Evolutionary conservation across 1,140 invertebrate genomes (phyloP), one percentile per base, ranked within the genome.

Genomic region (Thrips palmi): DNA sequence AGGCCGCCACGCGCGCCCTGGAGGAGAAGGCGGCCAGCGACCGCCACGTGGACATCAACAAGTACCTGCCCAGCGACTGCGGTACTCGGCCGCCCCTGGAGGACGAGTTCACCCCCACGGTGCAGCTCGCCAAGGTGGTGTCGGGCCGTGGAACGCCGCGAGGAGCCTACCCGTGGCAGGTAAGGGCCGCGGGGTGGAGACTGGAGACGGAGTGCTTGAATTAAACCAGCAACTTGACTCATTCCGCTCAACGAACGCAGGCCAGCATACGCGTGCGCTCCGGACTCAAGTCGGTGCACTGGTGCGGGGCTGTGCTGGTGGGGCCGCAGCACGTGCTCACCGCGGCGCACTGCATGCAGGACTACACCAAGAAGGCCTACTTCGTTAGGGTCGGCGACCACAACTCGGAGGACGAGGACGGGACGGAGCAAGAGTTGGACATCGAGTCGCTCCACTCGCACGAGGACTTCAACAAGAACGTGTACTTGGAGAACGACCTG

Each of bases 131-230:
- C 12, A 60, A 51, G 47, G 67, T 75, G 7, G 60, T 74, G 0
- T 49, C 58, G 32, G 70, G 71, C 8, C 62, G 58, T 12, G 44
- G 64, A 10, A 70, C 71, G 0, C 55, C 57, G 2, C 61, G 60
- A 25, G 74, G 71, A 11, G 64, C 70, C n/a, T 74, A 77, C 53
- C 82, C 82, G 2, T 86, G 82, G 79, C 77, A 82, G 61, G 75
- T 74, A 56, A 44, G 48, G 39, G 46, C 11, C 31, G 35, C 24
- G 23, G 39, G 33, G 23, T 21, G 19, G n/a, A n/a, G n/a, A n/a
- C n/a, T n/a, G n/a, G n/a, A n/a, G n/a, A n/a, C n/a, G n/a, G n/a
- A n/a, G n/a, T n/a, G n/a, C n/a, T n/a, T n/a, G n/a, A n/a, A n/a
- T n/a, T n/a, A n/a, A n/a, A n/a, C n/a, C n/a, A n/a, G n/a, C n/a